phyloP scores from a whole-genome alignment of 2,888 invertebrate species.

The Caenorhabditis sulstoni region DNA sequence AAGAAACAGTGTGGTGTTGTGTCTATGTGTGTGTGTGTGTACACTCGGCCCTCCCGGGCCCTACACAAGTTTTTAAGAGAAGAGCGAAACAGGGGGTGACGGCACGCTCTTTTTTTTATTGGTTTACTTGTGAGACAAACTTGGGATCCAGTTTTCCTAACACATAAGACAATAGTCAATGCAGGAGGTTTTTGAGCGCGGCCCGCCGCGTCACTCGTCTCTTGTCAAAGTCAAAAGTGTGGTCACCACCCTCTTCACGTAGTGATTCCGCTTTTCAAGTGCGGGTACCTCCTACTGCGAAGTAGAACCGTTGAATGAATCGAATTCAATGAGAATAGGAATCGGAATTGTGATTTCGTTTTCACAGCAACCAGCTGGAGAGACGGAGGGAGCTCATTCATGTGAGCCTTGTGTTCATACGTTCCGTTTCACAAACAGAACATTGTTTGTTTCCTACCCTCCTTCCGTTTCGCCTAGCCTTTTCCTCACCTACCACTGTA shows the following conservation, averaged over 20 bases:
- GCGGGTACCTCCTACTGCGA: background rate
- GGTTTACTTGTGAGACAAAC: slow-evolving; percentile 18
- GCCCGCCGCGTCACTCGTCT: background rate
- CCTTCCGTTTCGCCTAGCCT: background rate
- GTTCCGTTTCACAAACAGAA: background rate
- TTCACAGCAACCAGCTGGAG: background rate
- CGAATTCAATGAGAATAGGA: too few species aligned
- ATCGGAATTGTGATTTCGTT: background rate
- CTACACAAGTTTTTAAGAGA: background rate
- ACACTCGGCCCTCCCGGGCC: background rate
- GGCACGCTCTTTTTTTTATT: slow-evolving; percentile 6
- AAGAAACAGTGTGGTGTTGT: too few species aligned
- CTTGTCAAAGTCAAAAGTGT: background rate
- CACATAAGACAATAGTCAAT: slow-evolving; percentile 3
- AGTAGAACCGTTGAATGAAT: background rate
- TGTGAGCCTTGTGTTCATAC: background rate
- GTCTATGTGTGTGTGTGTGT: background rate
- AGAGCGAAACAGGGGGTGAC: background rate
- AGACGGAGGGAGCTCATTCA: too few species aligned
- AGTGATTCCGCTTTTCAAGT: background rate
- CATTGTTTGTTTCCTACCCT: slow-evolving; percentile 3
- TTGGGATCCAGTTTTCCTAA: slow-evolving; percentile 13
- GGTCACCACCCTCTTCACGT: background rate
- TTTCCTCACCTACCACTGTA: slow-evolving; percentile 9
- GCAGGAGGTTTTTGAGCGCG: too few species aligned